Evolutionary conservation across 2,888 invertebrate genomes (phyloP).

Genomic region (Bellardia pandia): DNA sequence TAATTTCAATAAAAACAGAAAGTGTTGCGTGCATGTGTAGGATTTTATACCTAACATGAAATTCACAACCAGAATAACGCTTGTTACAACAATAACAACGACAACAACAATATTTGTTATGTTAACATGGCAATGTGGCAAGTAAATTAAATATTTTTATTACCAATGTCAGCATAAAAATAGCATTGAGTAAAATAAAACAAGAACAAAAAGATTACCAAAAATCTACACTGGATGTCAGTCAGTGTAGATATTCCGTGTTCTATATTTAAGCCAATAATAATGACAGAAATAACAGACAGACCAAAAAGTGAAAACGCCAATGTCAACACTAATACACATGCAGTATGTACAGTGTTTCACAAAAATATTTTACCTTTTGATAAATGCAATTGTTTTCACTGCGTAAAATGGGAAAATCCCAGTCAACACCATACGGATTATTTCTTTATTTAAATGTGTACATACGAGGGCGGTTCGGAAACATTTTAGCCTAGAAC

Average conservation of each 20-base stretch:
- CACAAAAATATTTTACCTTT: no score
- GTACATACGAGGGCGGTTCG: no score
- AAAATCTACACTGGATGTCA: slow-evolving; percentile 32
- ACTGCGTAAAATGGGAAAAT: no score
- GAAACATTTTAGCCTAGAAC: no score
- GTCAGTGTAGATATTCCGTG: slow-evolving; percentile 5
- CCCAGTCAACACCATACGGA: no score
- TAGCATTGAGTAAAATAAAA: slow-evolving; percentile 22
- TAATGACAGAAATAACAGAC: slow-evolving; percentile 25
- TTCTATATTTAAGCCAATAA: slow-evolving; percentile 44
- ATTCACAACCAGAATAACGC: slow-evolving; percentile 4
- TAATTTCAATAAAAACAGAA: slow-evolving; percentile 52
- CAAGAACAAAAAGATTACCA: slow-evolving; percentile 1
- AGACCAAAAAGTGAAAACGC: slow-evolving; percentile 31
- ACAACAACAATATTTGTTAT: slow-evolving; percentile 60
- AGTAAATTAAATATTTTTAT: slow-evolving; percentile 73
- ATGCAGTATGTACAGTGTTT: background rate
- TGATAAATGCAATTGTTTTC: no score
- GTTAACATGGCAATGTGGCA: slow-evolving; percentile 71
- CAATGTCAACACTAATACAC: slow-evolving; percentile 36
- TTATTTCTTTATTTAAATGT: no score
- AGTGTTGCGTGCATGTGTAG: background rate
- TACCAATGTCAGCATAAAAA: slow-evolving; percentile 66
- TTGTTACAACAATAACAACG: slow-evolving; percentile 33
- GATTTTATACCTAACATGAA: background rate